Conservation (phyloP, 2,797 vertebrate genomes). For the Steatocranus sp. region DNA sequence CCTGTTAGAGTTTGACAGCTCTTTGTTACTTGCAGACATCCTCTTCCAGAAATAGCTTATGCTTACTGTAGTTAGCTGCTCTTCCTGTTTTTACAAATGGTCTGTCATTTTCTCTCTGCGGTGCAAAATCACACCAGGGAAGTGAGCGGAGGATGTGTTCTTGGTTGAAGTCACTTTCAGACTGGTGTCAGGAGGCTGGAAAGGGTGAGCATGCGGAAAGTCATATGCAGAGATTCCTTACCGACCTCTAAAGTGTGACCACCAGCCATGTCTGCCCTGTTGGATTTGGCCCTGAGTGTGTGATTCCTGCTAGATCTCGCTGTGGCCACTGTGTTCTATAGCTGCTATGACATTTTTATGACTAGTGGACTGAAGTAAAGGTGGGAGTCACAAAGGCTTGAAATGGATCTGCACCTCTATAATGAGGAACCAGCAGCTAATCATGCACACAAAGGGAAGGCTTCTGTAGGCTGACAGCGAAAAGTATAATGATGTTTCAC, state of each 20-base stretch:
- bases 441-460: constrained; percentile 44
- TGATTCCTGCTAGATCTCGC: constrained; percentile 29
- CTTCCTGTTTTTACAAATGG: constrained; percentile 64
- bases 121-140: constrained; percentile 43
- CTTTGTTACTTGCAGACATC: constrained; percentile 56
- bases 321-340: constrained; percentile 20
- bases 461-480: constrained; percentile 11
- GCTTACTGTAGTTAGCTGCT: constrained; percentile 57
- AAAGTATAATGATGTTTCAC: constrained; percentile 34
- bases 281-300: constrained; percentile 9
- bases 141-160: constrained; percentile 30
- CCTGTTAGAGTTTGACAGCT: constrained; percentile 49
- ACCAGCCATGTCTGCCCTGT: background rate
- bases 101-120: constrained; percentile 54
- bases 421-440: constrained; percentile 50
- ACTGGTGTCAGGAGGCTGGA: constrained; percentile 22
- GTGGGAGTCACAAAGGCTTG: constrained; percentile 55
- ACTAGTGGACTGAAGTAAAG: constrained; percentile 57
- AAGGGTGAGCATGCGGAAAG: constrained; percentile 13
- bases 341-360: constrained; percentile 61
- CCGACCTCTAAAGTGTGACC: constrained; percentile 15
- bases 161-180: constrained; percentile 43
- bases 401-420: constrained; percentile 48
- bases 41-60: constrained; percentile 62
- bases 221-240: constrained; percentile 12